Evolutionary conservation across 1,140 invertebrate species (phyloP).

Genomic region (Penaeus chinensis): DNA sequence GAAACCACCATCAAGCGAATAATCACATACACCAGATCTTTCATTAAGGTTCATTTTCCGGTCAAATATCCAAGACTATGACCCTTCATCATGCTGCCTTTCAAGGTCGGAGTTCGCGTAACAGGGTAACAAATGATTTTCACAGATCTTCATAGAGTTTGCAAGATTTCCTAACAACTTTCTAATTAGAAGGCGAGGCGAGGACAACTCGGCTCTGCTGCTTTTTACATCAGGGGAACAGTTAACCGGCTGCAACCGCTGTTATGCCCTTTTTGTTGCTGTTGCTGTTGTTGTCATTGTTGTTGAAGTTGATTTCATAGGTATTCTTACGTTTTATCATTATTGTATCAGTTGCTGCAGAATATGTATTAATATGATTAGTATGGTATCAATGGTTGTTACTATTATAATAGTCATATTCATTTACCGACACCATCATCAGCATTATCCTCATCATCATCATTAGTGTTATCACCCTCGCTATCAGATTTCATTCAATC

Average conservation of each 20-base stretch:
- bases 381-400: too few relatives aligned
- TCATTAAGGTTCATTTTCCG: constrained; percentile 27
- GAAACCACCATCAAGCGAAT: neutral
- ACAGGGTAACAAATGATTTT: constrained; percentile 45
- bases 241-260: constrained; percentile 31
- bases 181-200: constrained; percentile 47
- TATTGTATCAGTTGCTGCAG: too few relatives aligned
- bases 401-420: too few relatives aligned
- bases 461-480: too few relatives aligned
- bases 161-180: constrained; percentile 44
- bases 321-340: too few relatives aligned
- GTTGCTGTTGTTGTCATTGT: too few relatives aligned
- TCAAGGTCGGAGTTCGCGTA: constrained; percentile 26
- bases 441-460: too few relatives aligned
- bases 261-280: neutral
- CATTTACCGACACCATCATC: too few relatives aligned
- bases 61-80: constrained; percentile 1
- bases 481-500: too few relatives aligned
- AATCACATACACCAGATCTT: neutral
- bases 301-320: too few relatives aligned
- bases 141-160: constrained; percentile 30
- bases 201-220: constrained; percentile 30
- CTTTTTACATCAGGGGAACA: constrained; percentile 44
- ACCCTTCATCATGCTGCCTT: neutral
- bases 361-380: too few relatives aligned